Percentiles rank a stretch among this genome's conserved stretches.
These are phyloP conservation scores for Phenganax subtilis DNA, from an alignment of 92 coral and sea anemone genomes.

Conservation along the genomic window DNA sequence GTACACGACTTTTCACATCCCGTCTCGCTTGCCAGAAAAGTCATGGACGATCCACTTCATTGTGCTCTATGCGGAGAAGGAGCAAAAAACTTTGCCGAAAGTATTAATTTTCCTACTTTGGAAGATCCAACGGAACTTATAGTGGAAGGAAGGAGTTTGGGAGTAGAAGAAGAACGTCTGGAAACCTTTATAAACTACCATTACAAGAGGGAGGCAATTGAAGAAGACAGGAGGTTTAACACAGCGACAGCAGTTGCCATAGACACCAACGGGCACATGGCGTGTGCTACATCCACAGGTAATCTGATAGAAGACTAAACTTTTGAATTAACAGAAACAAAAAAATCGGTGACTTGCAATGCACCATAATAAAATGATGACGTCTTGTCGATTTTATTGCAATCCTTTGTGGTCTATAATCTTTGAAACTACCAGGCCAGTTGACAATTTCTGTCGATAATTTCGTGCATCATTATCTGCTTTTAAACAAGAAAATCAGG, in stretches of 20 bases:
- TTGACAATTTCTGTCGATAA: too few species aligned
- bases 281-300: conserved; percentile 83
- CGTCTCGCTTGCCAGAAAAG: conserved; percentile 63
- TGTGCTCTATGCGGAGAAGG: conserved; percentile 76
- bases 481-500: too few species aligned
- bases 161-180: too few species aligned
- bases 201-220: too few species aligned
- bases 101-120: conserved; percentile 52
- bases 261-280: conserved; percentile 71
- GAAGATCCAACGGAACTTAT: conserved; percentile 48
- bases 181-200: too few species aligned
- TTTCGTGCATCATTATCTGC: too few species aligned
- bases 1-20: conserved; percentile 61
- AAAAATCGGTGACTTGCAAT: not conserved
- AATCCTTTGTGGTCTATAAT: too few species aligned
- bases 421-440: too few species aligned
- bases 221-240: conserved; percentile 41
- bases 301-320: not conserved
- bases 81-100: conserved; percentile 68
- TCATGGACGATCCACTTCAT: conserved; percentile 72
- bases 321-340: not conserved
- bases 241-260: conserved; percentile 93
- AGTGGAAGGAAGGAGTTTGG: not conserved
- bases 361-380: too few species aligned
- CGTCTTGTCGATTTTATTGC: too few species aligned